phyloP scores from a whole-genome alignment of 1,140 invertebrate genomes.

The Anthonomus grandis region DNA sequence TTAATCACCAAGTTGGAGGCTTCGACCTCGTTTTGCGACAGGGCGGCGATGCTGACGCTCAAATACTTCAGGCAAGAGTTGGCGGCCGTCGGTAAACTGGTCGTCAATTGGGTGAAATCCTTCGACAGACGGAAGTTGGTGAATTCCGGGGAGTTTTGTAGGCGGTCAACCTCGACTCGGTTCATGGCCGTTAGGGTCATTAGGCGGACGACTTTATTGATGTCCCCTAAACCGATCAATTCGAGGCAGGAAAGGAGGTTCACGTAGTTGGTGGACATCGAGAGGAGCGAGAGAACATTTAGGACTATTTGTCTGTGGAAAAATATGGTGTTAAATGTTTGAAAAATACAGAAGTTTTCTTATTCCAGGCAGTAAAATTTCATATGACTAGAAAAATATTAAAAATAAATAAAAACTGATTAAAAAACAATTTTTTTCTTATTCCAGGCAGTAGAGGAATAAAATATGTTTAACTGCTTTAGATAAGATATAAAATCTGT shows the following conservation, averaged over 20 bases:
- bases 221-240: constrained; percentile 59
- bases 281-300: constrained; percentile 55
- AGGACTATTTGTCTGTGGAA: constrained; percentile 55
- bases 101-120: constrained; percentile 33
- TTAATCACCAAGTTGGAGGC: constrained; percentile 58
- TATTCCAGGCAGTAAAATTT: no score
- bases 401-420: no score
- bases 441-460: no score
- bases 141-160: constrained; percentile 29
- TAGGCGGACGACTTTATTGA: constrained; percentile 58
- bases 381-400: no score
- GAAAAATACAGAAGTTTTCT: no score
- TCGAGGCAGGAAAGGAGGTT: constrained; percentile 55
- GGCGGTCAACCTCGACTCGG: constrained; percentile 48
- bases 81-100: constrained; percentile 40
- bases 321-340: no score
- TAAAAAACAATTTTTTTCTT: no score
- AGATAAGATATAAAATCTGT: no score
- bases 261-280: constrained; percentile 51
- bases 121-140: constrained; percentile 29
- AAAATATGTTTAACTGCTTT: no score
- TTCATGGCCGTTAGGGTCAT: constrained; percentile 62
- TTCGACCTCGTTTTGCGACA: constrained; percentile 55
- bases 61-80: constrained; percentile 53
- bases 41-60: constrained; percentile 55